Conservation (phyloP, 1,140 invertebrate species). For the Apis laboriosa region DNA sequence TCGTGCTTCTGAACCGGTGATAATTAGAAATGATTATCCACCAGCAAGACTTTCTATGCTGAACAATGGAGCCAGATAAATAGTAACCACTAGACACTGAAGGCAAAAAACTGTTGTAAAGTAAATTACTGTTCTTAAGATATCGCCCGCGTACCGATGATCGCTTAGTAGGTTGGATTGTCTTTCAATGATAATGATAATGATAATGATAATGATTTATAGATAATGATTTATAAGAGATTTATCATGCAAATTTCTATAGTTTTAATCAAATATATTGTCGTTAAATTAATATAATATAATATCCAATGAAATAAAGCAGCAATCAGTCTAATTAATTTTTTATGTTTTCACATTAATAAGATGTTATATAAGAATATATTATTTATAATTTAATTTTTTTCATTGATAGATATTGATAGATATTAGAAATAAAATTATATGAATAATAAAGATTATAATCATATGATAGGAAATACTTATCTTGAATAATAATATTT, state of each 20-base stretch:
- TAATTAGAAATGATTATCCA: conserved; percentile 65
- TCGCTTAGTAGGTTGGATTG: conserved; percentile 17
- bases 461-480: neutral
- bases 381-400: neutral
- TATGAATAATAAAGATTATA: neutral
- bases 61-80: conserved; percentile 64
- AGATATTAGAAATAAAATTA: neutral
- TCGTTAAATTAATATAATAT: conserved; percentile 25
- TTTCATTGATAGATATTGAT: neutral
- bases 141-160: conserved; percentile 39
- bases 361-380: no score
- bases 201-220: neutral
- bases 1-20: conserved; percentile 57
- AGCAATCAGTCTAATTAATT: conserved; percentile 9
- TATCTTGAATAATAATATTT: neutral
- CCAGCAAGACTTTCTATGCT: conserved; percentile 54
- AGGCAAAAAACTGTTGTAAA: conserved; percentile 38
- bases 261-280: conserved; percentile 19
- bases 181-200: neutral
- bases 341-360: neutral
- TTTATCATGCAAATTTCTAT: conserved; percentile 59
- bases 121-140: no score
- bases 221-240: conserved; percentile 34
- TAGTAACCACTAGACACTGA: conserved; percentile 37
- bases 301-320: conserved; percentile 16